Evolutionary conservation across 37 sponge, comb jelly and placozoan species (phyloP), one percentile per base, ranked within the genome.

Genomic region (Tethya wilhelma): DNA sequence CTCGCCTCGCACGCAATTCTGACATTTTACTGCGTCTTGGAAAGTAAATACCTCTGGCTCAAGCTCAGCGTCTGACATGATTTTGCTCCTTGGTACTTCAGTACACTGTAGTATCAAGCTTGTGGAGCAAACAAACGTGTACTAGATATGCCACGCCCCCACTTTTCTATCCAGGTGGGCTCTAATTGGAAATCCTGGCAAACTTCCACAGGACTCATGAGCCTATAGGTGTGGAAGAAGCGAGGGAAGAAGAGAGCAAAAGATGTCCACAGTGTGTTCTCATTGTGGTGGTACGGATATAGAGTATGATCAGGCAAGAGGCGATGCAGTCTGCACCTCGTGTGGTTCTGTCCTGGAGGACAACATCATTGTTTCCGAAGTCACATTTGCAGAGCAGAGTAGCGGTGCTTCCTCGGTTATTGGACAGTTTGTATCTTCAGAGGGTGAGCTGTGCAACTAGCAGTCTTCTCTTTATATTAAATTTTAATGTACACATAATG

Each of bases 311-410:
- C 76, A 79, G 25, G 89, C 95, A 28, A 72, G 96, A 19, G 99
- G 99, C 4, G 97, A 99, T 79, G 89, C 93, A 30, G 96, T 96
- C 11, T 99, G 99, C 78, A 94, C 93, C 38, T 80, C 79, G 26
- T 99, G 99, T 73, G 99, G 99, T 0, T 87, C 88, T n/a, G 99
- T 99, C 11, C 87, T 94, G 39, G 97, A 96, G 70, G 99, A 99
- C 57, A 89, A 84, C 63, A 94, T 92, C 22, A 97, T 97, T 42
- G 98, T 97, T 11, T 87, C 89, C 0, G 98, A 97, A 57, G 84
- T 97, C 22, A 83, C 78, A 56, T 97, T 97, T 45, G 83, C 88
- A 76, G 96, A 97, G 65, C 82, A 90, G 43, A 83, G 83, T 28
- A 87, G 83, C 59, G 98, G 98, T 1, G 93, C 93, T 0, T 80